Base-by-base conservation (phyloP, 2,888 invertebrate genomes). In the Scaptomyza caliginosa region DNA sequence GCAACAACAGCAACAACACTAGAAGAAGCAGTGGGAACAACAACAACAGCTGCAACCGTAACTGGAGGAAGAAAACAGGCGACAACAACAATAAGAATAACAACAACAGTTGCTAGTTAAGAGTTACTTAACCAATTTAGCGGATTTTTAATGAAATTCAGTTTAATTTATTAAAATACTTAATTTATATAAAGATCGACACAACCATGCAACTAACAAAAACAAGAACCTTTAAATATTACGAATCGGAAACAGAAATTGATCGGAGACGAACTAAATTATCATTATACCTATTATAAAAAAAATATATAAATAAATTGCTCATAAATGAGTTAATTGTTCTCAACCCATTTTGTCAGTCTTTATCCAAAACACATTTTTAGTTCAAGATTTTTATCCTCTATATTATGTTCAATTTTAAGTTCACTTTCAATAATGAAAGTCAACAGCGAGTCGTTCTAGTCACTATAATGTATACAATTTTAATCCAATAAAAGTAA, bases 61-160 rank as follows among this genome's bases (percentile, higher is more conserved):
- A 46, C 58, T 59, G 21, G 54, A 68, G 30, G 65, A 70, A 42
- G 39, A 40, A 42, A 45, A n/a, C 56, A 19, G 56, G 40, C 59
- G 59, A 36, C 43, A 57, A 39, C 40, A 69, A 49, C 17, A 62
- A 43, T 7, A 66, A 55, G 48, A 55, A 42, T 32, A 68, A 52
- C 38, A 67, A 52, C 40, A 60, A 30, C 45, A 55, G 52, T 55
- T 66, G 77, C 58, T 78, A 74, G 80, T 76, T 82, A 70, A 74
- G 71, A 70, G 56, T 74, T 83, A 83, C 63, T 80, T 86, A 80
- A 86, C 62, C 64, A 78, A 78, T 84, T 86, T 86, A 82, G 82
- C 72, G 85, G 81, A 82, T 81, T 82, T 82, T 86, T 81, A 74
- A 74, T 86, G 64, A 80, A 84, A 81, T 84, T 84, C 84, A 69